A percentile compares a stretch with the other conserved stretches of the same genome.
These are phyloP conservation scores for Melieria crassipennis DNA, from an alignment of 2,888 invertebrate genomes.

Conservation along the genomic window DNA sequence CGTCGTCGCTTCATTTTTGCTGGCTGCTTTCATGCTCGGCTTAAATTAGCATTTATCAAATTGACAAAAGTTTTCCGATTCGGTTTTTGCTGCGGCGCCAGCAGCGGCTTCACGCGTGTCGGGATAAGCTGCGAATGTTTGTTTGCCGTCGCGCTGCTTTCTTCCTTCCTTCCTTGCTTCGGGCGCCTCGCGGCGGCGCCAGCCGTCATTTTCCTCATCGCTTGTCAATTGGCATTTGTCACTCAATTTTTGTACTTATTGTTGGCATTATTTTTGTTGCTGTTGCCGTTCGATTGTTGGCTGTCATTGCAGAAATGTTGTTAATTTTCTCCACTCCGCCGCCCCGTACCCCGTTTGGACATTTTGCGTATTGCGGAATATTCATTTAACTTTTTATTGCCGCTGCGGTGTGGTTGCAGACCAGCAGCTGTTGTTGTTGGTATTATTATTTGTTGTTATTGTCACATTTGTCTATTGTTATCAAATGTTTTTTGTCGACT, in stretches of 20 bases:
- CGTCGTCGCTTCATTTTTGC: neutral
- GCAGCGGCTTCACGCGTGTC: neutral
- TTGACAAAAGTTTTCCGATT: constrained; percentile 22
- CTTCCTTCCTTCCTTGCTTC: constrained; percentile 40
- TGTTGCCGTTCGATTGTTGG: neutral
- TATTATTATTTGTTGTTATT: constrained; percentile 10
- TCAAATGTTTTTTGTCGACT: too few species aligned
- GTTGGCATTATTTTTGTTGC: neutral
- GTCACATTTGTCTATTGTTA: too few species aligned
- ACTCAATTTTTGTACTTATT: constrained; percentile 24
- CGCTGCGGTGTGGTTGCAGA: neutral
- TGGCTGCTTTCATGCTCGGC: constrained; percentile 47
- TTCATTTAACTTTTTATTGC: too few species aligned
- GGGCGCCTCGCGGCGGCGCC: constrained; percentile 32
- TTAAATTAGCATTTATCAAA: constrained; percentile 60
- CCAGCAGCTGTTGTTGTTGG: constrained; percentile 7
- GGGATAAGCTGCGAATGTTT: constrained; percentile 8
- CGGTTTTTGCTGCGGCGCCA: neutral
- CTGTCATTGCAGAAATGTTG: constrained; percentile 4
- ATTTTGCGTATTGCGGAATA: too few species aligned
- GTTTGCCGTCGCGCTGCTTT: constrained; percentile 12
- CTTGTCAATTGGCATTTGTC: constrained; percentile 49
- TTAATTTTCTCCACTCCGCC: neutral
- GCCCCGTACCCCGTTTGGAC: too few species aligned
- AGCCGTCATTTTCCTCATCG: constrained; percentile 44